Base-by-base conservation (phyloP, 2,113 vertebrate species). In the Lophotis ruficrista region DNA sequence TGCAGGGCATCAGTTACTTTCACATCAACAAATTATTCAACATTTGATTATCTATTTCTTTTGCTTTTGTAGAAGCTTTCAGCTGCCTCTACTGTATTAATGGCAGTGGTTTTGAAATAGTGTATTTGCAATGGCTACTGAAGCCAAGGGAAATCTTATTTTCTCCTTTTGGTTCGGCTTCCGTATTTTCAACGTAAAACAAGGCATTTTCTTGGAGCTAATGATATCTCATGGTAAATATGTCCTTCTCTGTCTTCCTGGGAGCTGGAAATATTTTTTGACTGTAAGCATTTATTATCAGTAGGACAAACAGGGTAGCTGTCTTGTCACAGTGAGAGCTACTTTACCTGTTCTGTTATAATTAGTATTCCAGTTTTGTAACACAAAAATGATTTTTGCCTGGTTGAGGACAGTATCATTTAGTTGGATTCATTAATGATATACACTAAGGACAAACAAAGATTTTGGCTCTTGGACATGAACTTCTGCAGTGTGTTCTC, bases 11-110 rank as follows among this genome's bases (percentile, higher is more conserved):
- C 33, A 53, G 60, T 65, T 91, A 75, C 68, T 65, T 91, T 27
- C 9, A 43, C 53, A 60, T 5, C 30, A 57, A 81, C 50, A 94
- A 78, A 95, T 80, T 88, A 77, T 71, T 91, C 45, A 82, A 28
- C 23, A 64, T 90, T 93, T 87, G 58, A 88, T 94, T 10, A 76
- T 94, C 24, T 86, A 27, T 94, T 91, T 94, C 27, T 90, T 93
- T 91, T 91, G 23, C 21, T 75, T 85, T 87, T 38, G 54, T 54
- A 89, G 53, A 86, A 81, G 24, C 64, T 93, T 91, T 94, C 25
- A 64, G 65, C 53, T 77, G 16, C 14, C 21, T 83, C 5, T 72
- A 28, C 30, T 90, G 9, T 79, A 38, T 72, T 71, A 83, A 51
- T 37, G 27, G 27, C n/a, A 82, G 41, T 56, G 17, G 20, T 11